Evolutionary conservation across 2,113 vertebrate genomes (phyloP), one percentile per base, ranked within the genome.

Genomic region (Spea multiplicata): DNA sequence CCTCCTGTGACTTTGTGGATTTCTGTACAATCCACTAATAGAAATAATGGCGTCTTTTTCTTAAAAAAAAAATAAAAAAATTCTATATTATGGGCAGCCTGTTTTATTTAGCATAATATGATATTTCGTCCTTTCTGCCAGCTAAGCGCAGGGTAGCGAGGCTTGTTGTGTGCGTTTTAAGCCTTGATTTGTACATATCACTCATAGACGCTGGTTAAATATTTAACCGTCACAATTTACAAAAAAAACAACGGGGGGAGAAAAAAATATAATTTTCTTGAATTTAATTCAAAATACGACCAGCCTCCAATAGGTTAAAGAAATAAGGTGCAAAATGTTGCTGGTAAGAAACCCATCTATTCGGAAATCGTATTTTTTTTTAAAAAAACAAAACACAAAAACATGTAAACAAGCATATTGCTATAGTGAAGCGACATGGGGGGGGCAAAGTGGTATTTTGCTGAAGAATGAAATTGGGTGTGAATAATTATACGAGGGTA

Each of bases 41-140:
- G 61, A 30, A 64, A 16, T 64, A 64, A 17, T 17, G 61, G n/a
- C 5, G 14, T 59, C 14, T 59, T 9, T 59, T 5, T 1, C 6
- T 59, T 13, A 5, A 13, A 4, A 59, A 59, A 5, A 9, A 14
- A 64, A 17, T 30, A 16, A 64, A 17, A 64, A 30, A 6, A 9
- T 66, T 53, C 74, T 70, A 9, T 70, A 49, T 70, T 17, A 75
- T 55, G 55, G 46, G 66, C 53, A 77, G 57, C 47, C 17, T 77
- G 52, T 7, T 76, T 57, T 75, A 66, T 61, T 6, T 14, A 55
- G 57, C 46, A 76, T 46, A 49, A 47, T n/a, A 59, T 14, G 67
- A 70, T 62, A 45, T 53, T 61, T 53, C 44, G 48, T 4, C 55
- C 12, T 59, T 12, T 13, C 55, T 59, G 1, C 10, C 10, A 59